Conservation (phyloP, 2,888 invertebrate species). For the Myathropa florea region DNA sequence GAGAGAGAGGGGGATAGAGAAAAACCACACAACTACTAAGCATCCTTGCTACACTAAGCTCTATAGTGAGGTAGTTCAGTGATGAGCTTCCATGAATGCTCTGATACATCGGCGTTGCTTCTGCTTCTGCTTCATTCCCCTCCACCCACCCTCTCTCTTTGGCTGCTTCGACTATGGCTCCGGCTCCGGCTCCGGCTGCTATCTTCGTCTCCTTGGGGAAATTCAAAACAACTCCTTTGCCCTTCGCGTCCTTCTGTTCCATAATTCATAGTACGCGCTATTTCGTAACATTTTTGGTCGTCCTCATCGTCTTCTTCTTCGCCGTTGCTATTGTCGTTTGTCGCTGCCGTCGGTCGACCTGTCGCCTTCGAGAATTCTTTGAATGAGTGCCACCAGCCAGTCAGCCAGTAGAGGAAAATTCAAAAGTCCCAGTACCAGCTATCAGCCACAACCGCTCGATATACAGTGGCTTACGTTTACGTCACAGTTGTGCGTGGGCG, state of each 20-base stretch:
- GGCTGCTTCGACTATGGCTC: too few species aligned
- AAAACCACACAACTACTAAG: slow-evolving; percentile 9
- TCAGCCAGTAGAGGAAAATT: background rate
- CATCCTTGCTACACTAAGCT: slow-evolving; percentile 55
- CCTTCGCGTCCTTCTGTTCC: background rate
- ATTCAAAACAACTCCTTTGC: slow-evolving; percentile 2
- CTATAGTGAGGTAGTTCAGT: slow-evolving; percentile 68
- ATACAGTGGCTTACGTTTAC: slow-evolving; percentile 75
- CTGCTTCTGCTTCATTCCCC: slow-evolving; percentile 17
- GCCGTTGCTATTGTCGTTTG: slow-evolving; percentile 10
- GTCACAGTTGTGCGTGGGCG: slow-evolving; percentile 81
- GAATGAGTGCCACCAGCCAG: slow-evolving; percentile 56
- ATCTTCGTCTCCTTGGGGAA: slow-evolving; percentile 27
- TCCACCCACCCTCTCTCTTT: background rate
- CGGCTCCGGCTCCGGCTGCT: too few species aligned
- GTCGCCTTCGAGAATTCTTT: slow-evolving; percentile 57
- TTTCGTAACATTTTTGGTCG: slow-evolving; percentile 49
- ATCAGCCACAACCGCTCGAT: slow-evolving; percentile 43
- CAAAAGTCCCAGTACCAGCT: slow-evolving; percentile 8
- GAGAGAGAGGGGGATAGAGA: background rate
- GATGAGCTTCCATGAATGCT: slow-evolving; percentile 65
- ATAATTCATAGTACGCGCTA: slow-evolving; percentile 38
- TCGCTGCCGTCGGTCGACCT: slow-evolving; percentile 44
- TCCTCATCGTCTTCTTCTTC: background rate
- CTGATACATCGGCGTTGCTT: background rate